These are phyloP conservation scores for Pocillopora meandrina DNA, from an alignment of 92 coral and sea anemone species.

Conservation along the genomic window DNA sequence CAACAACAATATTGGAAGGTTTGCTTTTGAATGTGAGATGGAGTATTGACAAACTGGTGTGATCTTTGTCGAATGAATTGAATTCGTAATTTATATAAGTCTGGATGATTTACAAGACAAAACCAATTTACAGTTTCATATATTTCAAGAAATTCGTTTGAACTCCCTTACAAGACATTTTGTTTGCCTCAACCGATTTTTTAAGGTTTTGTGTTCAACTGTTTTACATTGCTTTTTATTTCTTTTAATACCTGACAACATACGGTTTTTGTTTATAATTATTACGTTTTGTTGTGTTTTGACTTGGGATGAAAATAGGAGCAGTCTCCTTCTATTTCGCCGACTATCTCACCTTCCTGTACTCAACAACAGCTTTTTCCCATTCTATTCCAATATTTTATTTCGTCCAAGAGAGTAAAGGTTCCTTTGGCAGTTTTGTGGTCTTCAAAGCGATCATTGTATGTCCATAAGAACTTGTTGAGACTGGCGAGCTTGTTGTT, in stretches of 20 bases:
- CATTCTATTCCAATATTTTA: neutral
- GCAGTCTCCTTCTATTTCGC: neutral
- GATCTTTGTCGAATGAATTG: too few species aligned
- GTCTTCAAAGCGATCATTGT: neutral
- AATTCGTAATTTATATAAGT: too few species aligned
- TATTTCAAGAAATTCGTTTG: too few species aligned
- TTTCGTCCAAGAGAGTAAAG: neutral
- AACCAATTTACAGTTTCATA: too few species aligned
- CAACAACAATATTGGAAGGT: too few species aligned
- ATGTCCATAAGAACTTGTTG: neutral
- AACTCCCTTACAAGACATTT: neutral
- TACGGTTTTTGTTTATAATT: conserved; percentile 6
- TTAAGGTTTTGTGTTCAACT: neutral
- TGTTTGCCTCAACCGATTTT: neutral
- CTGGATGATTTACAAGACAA: too few species aligned
- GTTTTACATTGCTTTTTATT: neutral
- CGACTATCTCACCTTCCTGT: neutral
- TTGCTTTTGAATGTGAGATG: too few species aligned
- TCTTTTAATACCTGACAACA: neutral
- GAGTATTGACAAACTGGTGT: too few species aligned
- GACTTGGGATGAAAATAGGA: neutral
- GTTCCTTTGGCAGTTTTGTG: neutral
- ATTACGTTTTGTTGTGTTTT: neutral
- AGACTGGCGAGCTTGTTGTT: neutral
- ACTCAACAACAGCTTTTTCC: neutral